phyloP scores from a whole-genome alignment of 2,888 invertebrate genomes.

The Gymnosoma rotundatum region DNA sequence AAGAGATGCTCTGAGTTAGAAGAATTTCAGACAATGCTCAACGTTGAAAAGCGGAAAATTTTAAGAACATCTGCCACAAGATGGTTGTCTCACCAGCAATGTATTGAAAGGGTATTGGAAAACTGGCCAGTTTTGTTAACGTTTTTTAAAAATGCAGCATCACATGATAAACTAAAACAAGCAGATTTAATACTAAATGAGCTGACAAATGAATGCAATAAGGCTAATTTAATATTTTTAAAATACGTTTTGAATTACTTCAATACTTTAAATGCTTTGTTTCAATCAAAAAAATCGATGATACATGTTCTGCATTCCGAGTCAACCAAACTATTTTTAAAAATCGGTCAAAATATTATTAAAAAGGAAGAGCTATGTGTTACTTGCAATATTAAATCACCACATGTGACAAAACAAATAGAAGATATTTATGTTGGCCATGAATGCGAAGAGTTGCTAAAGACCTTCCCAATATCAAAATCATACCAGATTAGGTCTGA shows the following conservation, averaged over 20 bases:
- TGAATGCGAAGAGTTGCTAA: conserved; percentile 28
- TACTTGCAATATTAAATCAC: too few relatives aligned
- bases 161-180: conserved; percentile 1
- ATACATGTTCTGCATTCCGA: too few relatives aligned
- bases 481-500: conserved; percentile 6
- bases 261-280: too few relatives aligned
- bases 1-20: too few relatives aligned
- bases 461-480: conserved; percentile 24
- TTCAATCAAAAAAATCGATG: too few relatives aligned
- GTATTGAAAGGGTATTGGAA: neutral
- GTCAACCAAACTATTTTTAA: too few relatives aligned
- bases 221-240: neutral
- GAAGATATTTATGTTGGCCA: conserved; percentile 3
- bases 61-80: neutral
- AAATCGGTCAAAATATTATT: too few relatives aligned
- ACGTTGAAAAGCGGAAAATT: neutral
- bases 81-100: too few relatives aligned
- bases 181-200: conserved; percentile 11
- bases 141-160: conserved; percentile 3
- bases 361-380: too few relatives aligned
- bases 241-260: too few relatives aligned
- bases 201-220: conserved; percentile 15
- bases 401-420: conserved; percentile 7
- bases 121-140: conserved; percentile 1
- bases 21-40: too few relatives aligned